These are phyloP conservation scores for Origma solitaria DNA, from an alignment of 2,113 vertebrate genomes.

Conservation along the genomic window DNA sequence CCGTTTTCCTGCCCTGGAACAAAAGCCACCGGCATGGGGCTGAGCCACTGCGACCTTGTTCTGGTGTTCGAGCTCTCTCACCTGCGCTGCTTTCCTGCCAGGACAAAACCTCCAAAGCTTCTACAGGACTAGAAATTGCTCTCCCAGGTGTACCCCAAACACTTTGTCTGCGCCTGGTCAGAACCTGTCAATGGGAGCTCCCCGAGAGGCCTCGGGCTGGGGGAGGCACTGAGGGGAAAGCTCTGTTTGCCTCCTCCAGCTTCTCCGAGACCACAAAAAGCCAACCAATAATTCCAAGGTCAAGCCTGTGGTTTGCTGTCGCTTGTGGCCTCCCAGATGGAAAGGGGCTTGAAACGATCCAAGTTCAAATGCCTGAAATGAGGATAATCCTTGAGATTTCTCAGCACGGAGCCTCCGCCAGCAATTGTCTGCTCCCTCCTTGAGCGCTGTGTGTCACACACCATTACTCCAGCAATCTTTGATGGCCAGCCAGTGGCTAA, in stretches of 20 bases:
- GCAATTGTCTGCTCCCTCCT: neutral
- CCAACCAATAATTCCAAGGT: neutral
- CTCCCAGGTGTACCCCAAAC: neutral
- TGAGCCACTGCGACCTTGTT: neutral
- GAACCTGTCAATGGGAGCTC: neutral
- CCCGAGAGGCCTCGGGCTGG: accelerated
- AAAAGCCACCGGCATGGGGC: accelerated
- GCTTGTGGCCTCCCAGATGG: neutral
- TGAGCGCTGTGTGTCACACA: neutral
- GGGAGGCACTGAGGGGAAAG: neutral
- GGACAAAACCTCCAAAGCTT: neutral
- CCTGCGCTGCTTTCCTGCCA: neutral
- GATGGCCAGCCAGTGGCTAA: neutral
- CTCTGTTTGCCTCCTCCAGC: accelerated
- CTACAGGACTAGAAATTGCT: neutral
- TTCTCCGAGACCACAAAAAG: neutral
- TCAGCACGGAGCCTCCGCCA: neutral
- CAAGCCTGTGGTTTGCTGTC: neutral
- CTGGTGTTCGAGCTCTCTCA: neutral
- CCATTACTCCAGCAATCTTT: neutral
- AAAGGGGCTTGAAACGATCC: neutral
- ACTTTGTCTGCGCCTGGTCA: neutral
- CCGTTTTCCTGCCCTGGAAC: accelerated
- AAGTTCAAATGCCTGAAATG: neutral
- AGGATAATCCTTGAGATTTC: neutral